Evolutionary conservation across 2,888 invertebrate genomes (phyloP).

Genomic region (Aethes cnicana): DNA sequence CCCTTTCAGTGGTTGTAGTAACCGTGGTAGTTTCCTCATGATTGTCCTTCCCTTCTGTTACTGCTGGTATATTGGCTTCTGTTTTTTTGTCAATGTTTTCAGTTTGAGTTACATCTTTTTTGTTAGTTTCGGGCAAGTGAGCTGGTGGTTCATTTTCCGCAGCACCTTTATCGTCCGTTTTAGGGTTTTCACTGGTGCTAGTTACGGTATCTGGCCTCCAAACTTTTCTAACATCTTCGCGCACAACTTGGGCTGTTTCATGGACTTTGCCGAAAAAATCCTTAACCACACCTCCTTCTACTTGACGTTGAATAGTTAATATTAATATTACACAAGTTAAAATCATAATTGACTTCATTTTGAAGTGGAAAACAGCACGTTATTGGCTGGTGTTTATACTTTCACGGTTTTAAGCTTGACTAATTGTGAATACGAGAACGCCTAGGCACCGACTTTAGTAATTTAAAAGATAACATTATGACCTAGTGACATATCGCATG

Average conservation of each 20-base stretch:
- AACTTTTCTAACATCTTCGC: slow-evolving; percentile 41
- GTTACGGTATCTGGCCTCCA: slow-evolving; percentile 31
- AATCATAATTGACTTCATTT: slow-evolving; percentile 48
- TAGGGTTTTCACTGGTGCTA: slow-evolving; percentile 16
- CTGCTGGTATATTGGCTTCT: slow-evolving; percentile 9
- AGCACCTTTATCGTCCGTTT: slow-evolving; percentile 9
- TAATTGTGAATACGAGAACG: no score
- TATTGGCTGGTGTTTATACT: no score
- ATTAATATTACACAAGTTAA: slow-evolving; percentile 45
- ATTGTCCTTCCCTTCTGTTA: slow-evolving; percentile 25
- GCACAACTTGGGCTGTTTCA: slow-evolving; percentile 41
- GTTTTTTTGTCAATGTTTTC: slow-evolving; percentile 2
- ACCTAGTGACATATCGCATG: no score
- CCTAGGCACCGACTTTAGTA: no score
- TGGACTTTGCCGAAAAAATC: slow-evolving; percentile 46
- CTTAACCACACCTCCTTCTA: slow-evolving; percentile 44
- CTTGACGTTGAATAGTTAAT: slow-evolving; percentile 39
- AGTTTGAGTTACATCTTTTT: slow-evolving; percentile 7
- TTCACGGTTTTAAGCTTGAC: no score
- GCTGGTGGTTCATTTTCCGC: neutral
- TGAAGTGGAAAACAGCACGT: no score
- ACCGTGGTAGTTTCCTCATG: slow-evolving; percentile 20
- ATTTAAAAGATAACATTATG: no score
- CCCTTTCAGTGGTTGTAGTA: slow-evolving; percentile 42
- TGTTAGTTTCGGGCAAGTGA: neutral